Percentiles rank a stretch among this genome's conserved stretches.
Conservation (phyloP, 2,113 vertebrate genomes). For the Nycticebus coucang region DNA sequence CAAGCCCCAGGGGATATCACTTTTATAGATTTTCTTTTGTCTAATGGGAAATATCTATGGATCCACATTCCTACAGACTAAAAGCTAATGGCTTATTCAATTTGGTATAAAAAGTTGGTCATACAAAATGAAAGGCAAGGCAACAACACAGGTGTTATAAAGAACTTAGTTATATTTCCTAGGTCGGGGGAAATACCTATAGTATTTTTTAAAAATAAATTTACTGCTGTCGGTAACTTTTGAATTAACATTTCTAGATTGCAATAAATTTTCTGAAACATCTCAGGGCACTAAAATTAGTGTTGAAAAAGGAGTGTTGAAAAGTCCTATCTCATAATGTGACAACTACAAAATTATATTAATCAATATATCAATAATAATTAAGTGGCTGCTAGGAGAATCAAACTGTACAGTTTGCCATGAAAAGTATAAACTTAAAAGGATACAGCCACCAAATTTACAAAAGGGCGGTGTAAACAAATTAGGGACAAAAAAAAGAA, state of each 20-base stretch:
- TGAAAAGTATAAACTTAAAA: conserved; percentile 49
- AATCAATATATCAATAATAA: conserved; percentile 19
- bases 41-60: conserved; percentile 75
- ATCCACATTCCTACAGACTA: conserved; percentile 72
- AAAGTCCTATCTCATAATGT: not conserved
- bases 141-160: conserved; percentile 37
- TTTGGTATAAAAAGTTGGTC: conserved; percentile 71
- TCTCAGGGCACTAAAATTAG: conserved; percentile 44
- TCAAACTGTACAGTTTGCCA: not conserved
- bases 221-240: conserved; percentile 15
- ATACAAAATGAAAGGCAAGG: conserved; percentile 64
- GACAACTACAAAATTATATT: conserved; percentile 10
- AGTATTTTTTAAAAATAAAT: conserved; percentile 18
- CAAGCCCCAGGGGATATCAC: not conserved
- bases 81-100: conserved; percentile 81
- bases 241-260: conserved; percentile 26
- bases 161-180: conserved; percentile 46
- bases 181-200: not conserved
- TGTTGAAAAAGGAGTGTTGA: conserved; percentile 19
- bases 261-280: not conserved
- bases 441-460: conserved; percentile 15
- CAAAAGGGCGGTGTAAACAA: not conserved
- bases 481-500: not conserved
- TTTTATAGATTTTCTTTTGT: conserved; percentile 74
- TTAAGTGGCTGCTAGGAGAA: not conserved